phyloP scores from a whole-genome alignment of 1,140 invertebrate genomes.

The Euura saliciscinereae region DNA sequence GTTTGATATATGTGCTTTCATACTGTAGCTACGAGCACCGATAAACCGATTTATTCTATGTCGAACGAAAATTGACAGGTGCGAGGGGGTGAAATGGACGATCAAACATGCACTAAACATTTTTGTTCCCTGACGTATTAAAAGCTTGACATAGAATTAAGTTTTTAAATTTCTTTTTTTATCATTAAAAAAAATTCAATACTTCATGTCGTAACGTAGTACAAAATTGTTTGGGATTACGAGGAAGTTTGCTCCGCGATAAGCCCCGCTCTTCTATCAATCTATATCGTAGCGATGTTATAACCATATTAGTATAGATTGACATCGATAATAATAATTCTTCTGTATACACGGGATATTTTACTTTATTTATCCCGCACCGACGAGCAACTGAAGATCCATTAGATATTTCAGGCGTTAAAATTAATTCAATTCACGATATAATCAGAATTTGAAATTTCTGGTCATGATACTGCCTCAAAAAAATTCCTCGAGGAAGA shows the following conservation, averaged over 20 bases:
- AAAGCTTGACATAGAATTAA: background rate
- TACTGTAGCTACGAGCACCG: too few species aligned
- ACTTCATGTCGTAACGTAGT: too few species aligned
- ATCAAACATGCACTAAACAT: too few species aligned
- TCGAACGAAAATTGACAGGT: too few species aligned
- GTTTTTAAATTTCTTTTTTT: background rate
- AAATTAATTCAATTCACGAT: background rate
- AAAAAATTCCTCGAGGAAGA: background rate
- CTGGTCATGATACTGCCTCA: too few species aligned
- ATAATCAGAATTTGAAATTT: too few species aligned
- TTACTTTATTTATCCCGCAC: background rate
- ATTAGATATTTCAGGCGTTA: background rate
- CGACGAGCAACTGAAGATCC: background rate
- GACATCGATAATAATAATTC: background rate
- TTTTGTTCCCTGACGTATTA: background rate
- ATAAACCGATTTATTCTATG: too few species aligned
- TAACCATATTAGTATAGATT: background rate
- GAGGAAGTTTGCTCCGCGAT: background rate
- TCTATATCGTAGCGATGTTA: background rate
- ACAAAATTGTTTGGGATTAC: conserved; percentile 1
- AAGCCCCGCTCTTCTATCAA: background rate
- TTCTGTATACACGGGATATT: background rate
- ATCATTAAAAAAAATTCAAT: background rate
- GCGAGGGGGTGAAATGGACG: too few species aligned
- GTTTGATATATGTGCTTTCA: too few species aligned